Evolutionary conservation across 2,113 vertebrate species (phyloP).

Genomic region (Archilochus colubris): DNA sequence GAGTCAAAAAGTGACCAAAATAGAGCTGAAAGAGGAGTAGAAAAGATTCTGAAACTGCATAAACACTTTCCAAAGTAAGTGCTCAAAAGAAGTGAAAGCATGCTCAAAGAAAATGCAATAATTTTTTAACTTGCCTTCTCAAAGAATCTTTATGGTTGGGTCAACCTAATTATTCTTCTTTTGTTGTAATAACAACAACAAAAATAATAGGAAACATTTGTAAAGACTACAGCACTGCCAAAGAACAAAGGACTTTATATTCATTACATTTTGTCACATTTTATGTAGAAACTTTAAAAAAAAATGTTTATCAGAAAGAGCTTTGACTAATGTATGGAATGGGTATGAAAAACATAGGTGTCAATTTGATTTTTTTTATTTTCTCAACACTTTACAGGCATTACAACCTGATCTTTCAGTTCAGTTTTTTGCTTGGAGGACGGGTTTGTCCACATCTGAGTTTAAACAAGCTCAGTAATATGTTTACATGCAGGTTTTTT

Average conservation of each 20-base stretch:
- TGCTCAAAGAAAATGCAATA: background rate
- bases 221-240: background rate
- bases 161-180: background rate
- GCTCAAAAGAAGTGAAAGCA: slow-evolving; percentile 13
- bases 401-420: background rate
- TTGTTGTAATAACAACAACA: background rate
- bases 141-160: background rate
- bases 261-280: background rate
- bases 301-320: background rate
- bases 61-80: background rate
- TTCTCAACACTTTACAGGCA: background rate
- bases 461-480: background rate
- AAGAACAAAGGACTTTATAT: background rate
- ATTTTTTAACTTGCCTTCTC: background rate
- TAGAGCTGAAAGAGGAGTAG: background rate
- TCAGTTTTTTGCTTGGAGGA: background rate
- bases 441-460: background rate
- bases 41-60: slow-evolving; percentile 20
- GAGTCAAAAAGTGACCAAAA: slow-evolving; percentile 39
- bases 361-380: background rate
- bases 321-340: background rate
- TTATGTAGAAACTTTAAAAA: background rate
- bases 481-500: background rate
- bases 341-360: background rate
- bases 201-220: background rate